Evolutionary conservation across 2,888 invertebrate genomes (phyloP).

Genomic region (Athalia circularis): DNA sequence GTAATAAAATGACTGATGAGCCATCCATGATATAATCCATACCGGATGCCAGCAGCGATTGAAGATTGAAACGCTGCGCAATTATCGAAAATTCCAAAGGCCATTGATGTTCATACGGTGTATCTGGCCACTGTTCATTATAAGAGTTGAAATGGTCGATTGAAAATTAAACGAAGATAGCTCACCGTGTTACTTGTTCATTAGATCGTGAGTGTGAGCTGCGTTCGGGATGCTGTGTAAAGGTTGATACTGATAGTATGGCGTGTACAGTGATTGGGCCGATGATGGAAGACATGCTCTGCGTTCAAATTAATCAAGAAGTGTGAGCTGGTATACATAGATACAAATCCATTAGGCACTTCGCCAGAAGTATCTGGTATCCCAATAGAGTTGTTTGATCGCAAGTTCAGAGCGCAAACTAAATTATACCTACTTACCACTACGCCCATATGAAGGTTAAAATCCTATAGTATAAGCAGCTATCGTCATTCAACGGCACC

Average conservation of each 20-base stretch:
- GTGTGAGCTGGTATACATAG: background rate
- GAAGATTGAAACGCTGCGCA: constrained; percentile 16
- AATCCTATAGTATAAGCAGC: background rate
- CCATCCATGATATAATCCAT: constrained; percentile 4
- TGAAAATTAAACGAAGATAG: constrained; percentile 18
- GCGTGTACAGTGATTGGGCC: background rate
- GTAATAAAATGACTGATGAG: background rate
- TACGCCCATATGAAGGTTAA: too few species aligned
- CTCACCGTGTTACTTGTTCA: constrained; percentile 5
- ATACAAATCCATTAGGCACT: constrained; percentile 29
- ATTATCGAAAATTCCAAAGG: constrained; percentile 18
- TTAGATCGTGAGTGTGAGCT: constrained; percentile 1
- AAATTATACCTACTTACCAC: background rate
- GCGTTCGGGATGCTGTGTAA: too few species aligned
- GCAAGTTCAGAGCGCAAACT: constrained; percentile 5
- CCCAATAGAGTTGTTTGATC: constrained; percentile 25
- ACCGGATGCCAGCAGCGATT: background rate
- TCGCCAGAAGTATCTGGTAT: constrained; percentile 12
- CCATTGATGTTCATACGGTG: constrained; percentile 12
- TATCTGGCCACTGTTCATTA: background rate
- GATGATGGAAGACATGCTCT: background rate
- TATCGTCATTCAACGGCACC: too few species aligned
- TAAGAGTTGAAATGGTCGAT: background rate
- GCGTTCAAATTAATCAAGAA: constrained; percentile 17
- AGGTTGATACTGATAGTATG: too few species aligned